Evolutionary conservation across 2,797 vertebrate genomes (phyloP).

Genomic region (Oreochromis grahami): DNA sequence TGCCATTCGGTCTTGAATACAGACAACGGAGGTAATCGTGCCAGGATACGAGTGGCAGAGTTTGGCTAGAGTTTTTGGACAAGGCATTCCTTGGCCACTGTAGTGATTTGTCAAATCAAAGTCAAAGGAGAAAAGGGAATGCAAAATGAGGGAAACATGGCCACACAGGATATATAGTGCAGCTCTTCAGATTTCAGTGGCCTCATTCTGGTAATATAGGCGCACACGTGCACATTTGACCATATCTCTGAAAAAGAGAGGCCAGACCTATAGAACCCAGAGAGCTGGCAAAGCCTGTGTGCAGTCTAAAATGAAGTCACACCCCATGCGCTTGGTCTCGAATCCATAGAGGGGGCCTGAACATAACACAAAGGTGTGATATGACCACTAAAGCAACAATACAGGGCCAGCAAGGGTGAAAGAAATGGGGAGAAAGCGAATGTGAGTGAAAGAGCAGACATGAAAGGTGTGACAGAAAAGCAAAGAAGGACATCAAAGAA

Average conservation of each 20-base stretch:
- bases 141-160: constrained; percentile 3
- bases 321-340: background rate
- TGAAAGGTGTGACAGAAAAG: constrained; percentile 49
- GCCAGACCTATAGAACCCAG: background rate
- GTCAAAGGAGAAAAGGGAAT: background rate
- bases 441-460: constrained; percentile 4
- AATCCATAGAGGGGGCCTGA: background rate
- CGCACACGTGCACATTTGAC: background rate
- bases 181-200: background rate
- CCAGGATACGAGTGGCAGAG: constrained; percentile 8
- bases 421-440: background rate
- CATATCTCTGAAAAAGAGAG: background rate
- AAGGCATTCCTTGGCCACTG: constrained; percentile 9
- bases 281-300: background rate
- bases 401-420: constrained; percentile 44
- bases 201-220: background rate
- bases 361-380: constrained; percentile 54
- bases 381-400: constrained; percentile 67
- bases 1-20: background rate
- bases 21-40: constrained; percentile 1
- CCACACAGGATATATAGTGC: background rate
- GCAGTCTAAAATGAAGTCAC: constrained; percentile 19
- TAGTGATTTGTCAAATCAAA: constrained; percentile 14
- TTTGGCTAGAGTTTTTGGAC: constrained; percentile 28
- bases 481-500: constrained; percentile 36